Evolutionary conservation across 2,113 vertebrate species (phyloP), one percentile per base, ranked within the genome.

Genomic region (Psittacara wagleri): DNA sequence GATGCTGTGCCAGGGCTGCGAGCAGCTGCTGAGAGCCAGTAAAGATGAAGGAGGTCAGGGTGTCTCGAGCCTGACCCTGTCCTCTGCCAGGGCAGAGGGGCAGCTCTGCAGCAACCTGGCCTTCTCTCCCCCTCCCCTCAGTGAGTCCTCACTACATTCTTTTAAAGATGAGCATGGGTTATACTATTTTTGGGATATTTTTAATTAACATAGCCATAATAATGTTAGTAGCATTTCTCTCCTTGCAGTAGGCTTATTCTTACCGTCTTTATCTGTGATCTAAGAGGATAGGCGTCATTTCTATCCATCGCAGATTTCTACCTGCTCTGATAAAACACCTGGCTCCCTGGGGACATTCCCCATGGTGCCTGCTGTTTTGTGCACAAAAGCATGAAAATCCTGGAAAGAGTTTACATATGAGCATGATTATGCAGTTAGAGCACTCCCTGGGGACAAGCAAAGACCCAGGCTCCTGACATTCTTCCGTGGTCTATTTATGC

Each of bases 201-300:
- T 44, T 33, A 70, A 66, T 67, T 68, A 18, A 64, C 13, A 18
- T 24, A 23, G 2, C 17, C 10, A 22, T 33, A 69, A 17, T 33
- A 75, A 63, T 61, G 14, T 51, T 55, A 64, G 9, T 19, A 52
- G 2, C 0, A 33, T 85, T 92, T 76, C 3, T 77, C 11, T 80
- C 49, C n/a, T 74, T 73, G 7, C 10, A 61, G 12, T 11, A 85
- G 20, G 27, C n/a, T 33, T 72, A 52, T 82, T 85, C 54, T 52
- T 74, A 48, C 4, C 15, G 4, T 48, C 7, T 44, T 81, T 70
- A 23, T 52, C 0, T 1, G 3, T 37, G 27, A 13, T 6, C 0
- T 61, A 76, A 77, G 20, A 57, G 14, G 66, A 66, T 9, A 49
- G 10, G 31, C 6, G 1, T 67, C 59, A 44, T n/a, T 8, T 75